A percentile compares a stretch with the other conserved stretches of the same genome.
Conservation (phyloP, 2,113 vertebrate genomes). For the Cyanoderma ruficeps region DNA sequence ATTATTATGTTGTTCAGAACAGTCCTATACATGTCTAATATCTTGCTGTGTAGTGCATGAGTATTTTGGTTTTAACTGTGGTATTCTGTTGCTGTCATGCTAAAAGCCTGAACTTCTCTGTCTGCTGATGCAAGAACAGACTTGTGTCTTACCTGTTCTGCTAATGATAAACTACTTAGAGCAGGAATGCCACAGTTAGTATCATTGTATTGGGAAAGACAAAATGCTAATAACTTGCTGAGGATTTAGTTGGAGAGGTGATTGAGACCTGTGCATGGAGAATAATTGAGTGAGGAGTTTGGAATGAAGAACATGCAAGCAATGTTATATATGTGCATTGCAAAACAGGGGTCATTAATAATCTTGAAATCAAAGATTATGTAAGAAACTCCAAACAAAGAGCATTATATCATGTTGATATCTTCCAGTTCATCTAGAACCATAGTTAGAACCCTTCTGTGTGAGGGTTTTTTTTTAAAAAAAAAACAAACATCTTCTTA, state of each 20-base stretch:
- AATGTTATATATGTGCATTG: not conserved
- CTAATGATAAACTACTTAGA: not conserved
- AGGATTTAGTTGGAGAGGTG: not conserved
- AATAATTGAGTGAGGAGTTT: not conserved
- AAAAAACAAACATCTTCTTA: not conserved
- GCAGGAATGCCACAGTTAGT: not conserved
- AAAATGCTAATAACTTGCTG: not conserved
- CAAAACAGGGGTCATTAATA: not conserved
- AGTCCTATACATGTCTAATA: not conserved
- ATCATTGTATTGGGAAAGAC: not conserved
- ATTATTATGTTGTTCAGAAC: not conserved
- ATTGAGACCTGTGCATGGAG: not conserved
- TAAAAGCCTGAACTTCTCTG: not conserved
- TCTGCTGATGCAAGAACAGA: not conserved
- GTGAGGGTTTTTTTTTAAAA: not conserved
- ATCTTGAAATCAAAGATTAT: not conserved
- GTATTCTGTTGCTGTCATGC: not conserved
- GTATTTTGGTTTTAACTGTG: not conserved
- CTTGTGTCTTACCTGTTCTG: not conserved
- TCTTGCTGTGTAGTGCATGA: not conserved
- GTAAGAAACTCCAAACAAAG: not conserved
- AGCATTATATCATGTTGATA: not conserved
- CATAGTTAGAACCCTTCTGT: not conserved
- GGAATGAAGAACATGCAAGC: not conserved
- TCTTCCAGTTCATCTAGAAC: not conserved